Base-by-base conservation (phyloP, 37 sponge, comb jelly and placozoan species). In the Tethya wilhelma region DNA sequence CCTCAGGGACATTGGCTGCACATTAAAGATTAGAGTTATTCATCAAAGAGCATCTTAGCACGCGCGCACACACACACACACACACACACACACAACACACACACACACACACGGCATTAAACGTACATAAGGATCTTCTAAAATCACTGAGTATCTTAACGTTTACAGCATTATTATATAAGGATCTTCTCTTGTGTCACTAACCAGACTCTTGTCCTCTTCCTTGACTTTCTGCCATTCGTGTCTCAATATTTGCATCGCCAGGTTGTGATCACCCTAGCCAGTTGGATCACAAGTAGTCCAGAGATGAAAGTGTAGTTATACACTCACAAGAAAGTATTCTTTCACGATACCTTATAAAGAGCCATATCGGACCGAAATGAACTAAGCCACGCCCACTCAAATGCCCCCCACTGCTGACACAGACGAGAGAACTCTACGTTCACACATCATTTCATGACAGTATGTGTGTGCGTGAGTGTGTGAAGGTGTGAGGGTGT, bases 381-480 rank as follows among this genome's bases (percentile, higher is more conserved):
- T 3, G 75, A 63, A 55, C 57, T 84, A 20, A 94, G 75, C 95
- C 95, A 94, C 25, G 44, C 19, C 95, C 95, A 94, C 34, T 94
- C 95, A 19, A 71, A 56, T 8, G 88, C 81, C 2, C 91, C 91
- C 95, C 95, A 94, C 82, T 90, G 85, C 68, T 90, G 91, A 67
- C 84, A 81, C 56, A 94, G 88, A 1, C 95, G 80, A 41, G 36
- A 65, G 33, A 94, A 94, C 69, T 94, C 95, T 87, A 38, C 9
- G 11, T 29, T 23, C 2, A 73, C 28, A 73, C 26, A 23, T 12
- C 62, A 29, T 30, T 59, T 59, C 62, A 59, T 59, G 62, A 59
- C 5, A 19, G 20, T 59, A 59, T 19, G 4, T 29, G 28, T 7
- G 62, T 30, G 28, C 23, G 7, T 59, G 25, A 30, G 11, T 6